A percentile compares a stretch with the other conserved stretches of the same genome.
These are phyloP conservation scores for Platycheirus albimanus DNA, from an alignment of 2,888 invertebrate genomes.

Conservation along the genomic window DNA sequence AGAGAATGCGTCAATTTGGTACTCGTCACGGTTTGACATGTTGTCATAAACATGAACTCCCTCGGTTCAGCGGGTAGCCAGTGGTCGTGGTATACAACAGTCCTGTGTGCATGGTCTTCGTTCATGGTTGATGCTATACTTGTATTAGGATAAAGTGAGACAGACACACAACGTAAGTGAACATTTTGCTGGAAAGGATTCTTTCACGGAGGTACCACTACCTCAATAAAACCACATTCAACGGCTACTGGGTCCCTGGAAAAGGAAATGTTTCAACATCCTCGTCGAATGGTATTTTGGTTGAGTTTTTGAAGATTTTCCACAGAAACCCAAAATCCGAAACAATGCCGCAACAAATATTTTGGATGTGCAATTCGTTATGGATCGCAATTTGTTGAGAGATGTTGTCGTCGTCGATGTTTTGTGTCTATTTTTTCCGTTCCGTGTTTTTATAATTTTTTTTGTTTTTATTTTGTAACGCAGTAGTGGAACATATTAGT, in stretches of 20 bases:
- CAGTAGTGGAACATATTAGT: background rate
- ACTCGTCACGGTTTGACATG: slow-evolving; percentile 73
- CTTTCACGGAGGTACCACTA: slow-evolving; percentile 64
- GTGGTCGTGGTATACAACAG: too few species aligned
- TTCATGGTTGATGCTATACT: background rate
- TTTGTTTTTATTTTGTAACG: slow-evolving; percentile 1
- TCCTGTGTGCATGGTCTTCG: background rate
- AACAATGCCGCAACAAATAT: slow-evolving; percentile 73
- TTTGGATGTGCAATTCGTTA: slow-evolving; percentile 71
- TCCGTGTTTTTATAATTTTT: background rate
- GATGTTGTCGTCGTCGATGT: slow-evolving; percentile 17
- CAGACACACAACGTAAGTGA: slow-evolving; percentile 15
- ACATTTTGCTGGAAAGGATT: slow-evolving; percentile 61
- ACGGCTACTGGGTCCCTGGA: slow-evolving; percentile 72
- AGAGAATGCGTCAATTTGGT: slow-evolving; percentile 62
- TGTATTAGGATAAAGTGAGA: slow-evolving; percentile 58
- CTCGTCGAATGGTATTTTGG: slow-evolving; percentile 38
- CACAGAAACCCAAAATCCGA: slow-evolving; percentile 47
- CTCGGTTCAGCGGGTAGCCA: slow-evolving; percentile 70
- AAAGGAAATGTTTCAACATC: slow-evolving; percentile 59
- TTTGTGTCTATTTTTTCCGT: slow-evolving; percentile 21
- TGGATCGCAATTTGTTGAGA: slow-evolving; percentile 56
- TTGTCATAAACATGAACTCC: slow-evolving; percentile 74
- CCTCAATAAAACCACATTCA: slow-evolving; percentile 73
- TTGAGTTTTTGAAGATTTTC: slow-evolving; percentile 55